phyloP scores from a whole-genome alignment of 2,888 invertebrate genomes.

The Erebia ligea region DNA sequence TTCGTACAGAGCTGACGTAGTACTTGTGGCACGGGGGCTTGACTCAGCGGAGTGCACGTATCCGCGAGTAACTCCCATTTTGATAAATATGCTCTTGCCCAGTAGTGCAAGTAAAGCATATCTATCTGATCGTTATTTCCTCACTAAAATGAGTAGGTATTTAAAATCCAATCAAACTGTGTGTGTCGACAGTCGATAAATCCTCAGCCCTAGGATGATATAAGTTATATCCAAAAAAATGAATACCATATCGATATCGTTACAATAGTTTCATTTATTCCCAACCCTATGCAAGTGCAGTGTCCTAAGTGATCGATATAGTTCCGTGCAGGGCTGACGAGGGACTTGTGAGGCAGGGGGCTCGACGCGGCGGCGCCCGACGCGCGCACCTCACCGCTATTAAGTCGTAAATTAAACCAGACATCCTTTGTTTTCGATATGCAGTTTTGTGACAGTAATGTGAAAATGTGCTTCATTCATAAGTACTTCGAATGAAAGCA shows the following conservation, averaged over 20 bases:
- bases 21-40: too few species aligned
- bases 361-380: slow-evolving; percentile 58
- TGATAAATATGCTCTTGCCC: too few species aligned
- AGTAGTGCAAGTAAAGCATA: too few species aligned
- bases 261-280: background rate
- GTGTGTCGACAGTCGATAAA: background rate
- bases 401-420: slow-evolving; percentile 55
- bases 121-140: too few species aligned
- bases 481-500: background rate
- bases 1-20: too few species aligned
- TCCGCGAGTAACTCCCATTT: too few species aligned
- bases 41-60: too few species aligned
- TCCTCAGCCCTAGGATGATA: background rate
- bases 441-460: slow-evolving; percentile 13
- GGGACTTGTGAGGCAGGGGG: slow-evolving; percentile 49
- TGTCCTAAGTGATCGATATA: slow-evolving; percentile 69
- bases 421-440: slow-evolving; percentile 28
- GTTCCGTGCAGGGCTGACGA: slow-evolving; percentile 54
- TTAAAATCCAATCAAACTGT: too few species aligned
- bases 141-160: too few species aligned
- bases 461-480: slow-evolving; percentile 20
- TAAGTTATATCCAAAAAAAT: too few species aligned
- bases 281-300: slow-evolving; percentile 46
- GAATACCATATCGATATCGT: slow-evolving; percentile 18
- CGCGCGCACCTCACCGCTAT: slow-evolving; percentile 54